Base-by-base conservation (phyloP, 2,888 invertebrate genomes). In the Dioctria linearis region DNA sequence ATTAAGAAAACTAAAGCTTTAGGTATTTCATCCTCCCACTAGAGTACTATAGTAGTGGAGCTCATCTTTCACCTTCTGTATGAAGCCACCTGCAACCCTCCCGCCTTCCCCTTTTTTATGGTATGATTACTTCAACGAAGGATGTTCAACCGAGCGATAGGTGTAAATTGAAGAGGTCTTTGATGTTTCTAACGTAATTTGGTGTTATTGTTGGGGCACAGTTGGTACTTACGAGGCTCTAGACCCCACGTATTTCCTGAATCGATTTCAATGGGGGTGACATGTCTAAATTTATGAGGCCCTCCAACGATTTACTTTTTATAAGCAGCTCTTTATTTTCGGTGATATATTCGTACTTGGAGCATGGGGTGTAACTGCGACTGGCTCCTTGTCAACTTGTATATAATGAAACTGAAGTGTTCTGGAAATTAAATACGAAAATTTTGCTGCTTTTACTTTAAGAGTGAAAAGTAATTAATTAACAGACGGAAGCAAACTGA, bases 121-220 rank as follows among this genome's bases (percentile, higher is more conserved):
- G 54, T 11, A 11, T 11, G 11, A n/a, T 54, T 11, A 54, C 54
- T 51, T 37, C 46, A 8, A 49, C 49, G 37, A n/a, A 49, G 51
- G 39, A 49, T 51, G 49, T 51, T 69, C 69, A 69, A 37, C 39
- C 69, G 51, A 69, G 69, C 25, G 25, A 25, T 25, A 69, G 69
- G 69, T 69, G 69, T 69, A 54, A 69, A 69, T 51, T 69, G 51
- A 69, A 54, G 39, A 69, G 51, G 69, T 51, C 69, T 69, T 69
- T 69, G 69, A 69, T 69, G 69, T 69, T 69, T n/a, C 11, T 8
- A 51, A 69, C 69, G 69, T 51, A 69, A 69, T 69, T 69, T 40
- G 67, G 69, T 9, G 11, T 49, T 54, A 69, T 69, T 51, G 39
- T 37, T 69, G 69, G 69, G 69, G 51, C 25, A 11, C 11, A 54